These are phyloP conservation scores for Muscicapa comitata DNA, from an alignment of 2,797 vertebrate species.

Conservation along the genomic window DNA sequence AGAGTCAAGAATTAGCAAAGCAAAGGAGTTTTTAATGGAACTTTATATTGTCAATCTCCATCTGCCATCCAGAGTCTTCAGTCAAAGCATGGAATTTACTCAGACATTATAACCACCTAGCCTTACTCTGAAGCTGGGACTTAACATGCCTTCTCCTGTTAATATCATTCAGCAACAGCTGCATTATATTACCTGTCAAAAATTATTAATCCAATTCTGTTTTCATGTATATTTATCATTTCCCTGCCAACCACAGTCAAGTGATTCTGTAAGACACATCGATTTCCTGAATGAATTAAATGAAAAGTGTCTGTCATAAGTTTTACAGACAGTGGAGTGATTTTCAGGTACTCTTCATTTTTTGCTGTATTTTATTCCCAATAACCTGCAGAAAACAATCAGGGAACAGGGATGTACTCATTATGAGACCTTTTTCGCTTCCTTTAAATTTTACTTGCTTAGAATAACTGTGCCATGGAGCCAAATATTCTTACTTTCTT, in stretches of 20 bases:
- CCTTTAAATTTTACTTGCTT: not conserved
- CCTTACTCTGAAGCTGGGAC: slow-evolving; percentile 31
- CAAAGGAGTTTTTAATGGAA: slow-evolving; percentile 52
- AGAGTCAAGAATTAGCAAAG: slow-evolving; percentile 49
- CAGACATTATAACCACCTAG: slow-evolving; percentile 46
- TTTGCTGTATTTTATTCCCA: not conserved
- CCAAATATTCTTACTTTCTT: not conserved
- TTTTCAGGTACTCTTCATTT: not conserved
- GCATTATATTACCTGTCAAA: slow-evolving; percentile 61
- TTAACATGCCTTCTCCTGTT: slow-evolving; percentile 49
- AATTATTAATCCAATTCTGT: slow-evolving; percentile 65
- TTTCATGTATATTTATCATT: slow-evolving; percentile 69
- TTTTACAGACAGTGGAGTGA: slow-evolving; percentile 23
- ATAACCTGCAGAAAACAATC: not conserved
- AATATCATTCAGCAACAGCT: slow-evolving; percentile 54
- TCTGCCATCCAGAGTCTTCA: slow-evolving; percentile 39
- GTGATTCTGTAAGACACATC: slow-evolving; percentile 19
- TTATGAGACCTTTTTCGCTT: not conserved
- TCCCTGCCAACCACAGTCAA: slow-evolving; percentile 35
- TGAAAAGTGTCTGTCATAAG: slow-evolving; percentile 34
- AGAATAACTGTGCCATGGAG: not conserved
- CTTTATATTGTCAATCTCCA: slow-evolving; percentile 24
- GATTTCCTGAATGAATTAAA: slow-evolving; percentile 63
- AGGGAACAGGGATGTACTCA: not conserved
- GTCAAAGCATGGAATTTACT: slow-evolving; percentile 41